A percentile compares a stretch with the other conserved stretches of the same genome.
phyloP scores from a whole-genome alignment of 2,113 vertebrate genomes.

The Syrrhaptes paradoxus region DNA sequence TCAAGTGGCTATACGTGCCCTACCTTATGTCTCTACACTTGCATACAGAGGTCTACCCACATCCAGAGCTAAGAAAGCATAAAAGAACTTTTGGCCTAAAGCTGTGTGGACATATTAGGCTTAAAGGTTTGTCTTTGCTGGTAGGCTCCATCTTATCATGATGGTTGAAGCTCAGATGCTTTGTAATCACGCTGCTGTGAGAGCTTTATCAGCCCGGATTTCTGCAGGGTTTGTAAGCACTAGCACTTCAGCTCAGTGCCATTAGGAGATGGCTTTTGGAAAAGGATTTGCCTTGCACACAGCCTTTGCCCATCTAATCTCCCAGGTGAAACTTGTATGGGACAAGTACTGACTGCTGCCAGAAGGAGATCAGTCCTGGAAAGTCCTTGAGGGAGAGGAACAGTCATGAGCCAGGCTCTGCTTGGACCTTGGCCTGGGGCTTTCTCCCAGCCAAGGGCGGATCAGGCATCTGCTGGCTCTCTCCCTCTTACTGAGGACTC shows the following conservation, averaged over 20 bases:
- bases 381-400: slow-evolving; percentile 9
- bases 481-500: not conserved
- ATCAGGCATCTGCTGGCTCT: not conserved
- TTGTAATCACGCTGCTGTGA: not conserved
- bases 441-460: not conserved
- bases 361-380: not conserved
- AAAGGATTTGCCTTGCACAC: not conserved
- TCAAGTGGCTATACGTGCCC: not conserved
- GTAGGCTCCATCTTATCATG: not conserved
- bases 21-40: not conserved
- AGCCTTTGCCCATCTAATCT: not conserved
- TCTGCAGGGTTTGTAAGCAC: not conserved
- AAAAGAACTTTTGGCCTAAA: not conserved
- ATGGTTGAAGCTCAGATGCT: not conserved
- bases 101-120: not conserved
- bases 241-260: not conserved
- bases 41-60: not conserved
- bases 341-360: not conserved
- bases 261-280: not conserved
- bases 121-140: slow-evolving; percentile 3
- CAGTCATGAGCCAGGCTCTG: not conserved
- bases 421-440: slow-evolving; percentile 17
- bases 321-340: not conserved
- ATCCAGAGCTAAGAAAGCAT: not conserved
- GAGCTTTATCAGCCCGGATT: not conserved